Evolutionary conservation across 2,797 vertebrate species (phyloP), one percentile per base, ranked within the genome.

Genomic region (Sardinella longiceps): DNA sequence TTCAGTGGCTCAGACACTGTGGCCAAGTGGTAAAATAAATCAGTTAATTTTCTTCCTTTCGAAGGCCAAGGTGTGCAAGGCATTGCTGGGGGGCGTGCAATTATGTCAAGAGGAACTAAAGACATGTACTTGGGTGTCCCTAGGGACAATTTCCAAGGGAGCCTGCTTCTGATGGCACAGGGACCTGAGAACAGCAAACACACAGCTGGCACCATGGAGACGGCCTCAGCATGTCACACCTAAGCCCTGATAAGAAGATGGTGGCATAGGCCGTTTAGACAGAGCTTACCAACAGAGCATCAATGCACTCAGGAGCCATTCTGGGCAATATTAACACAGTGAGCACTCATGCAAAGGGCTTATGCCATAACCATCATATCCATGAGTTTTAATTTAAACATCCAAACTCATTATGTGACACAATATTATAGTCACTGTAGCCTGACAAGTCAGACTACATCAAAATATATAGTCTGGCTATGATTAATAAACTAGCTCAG

Each of bases 21-120:
- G 60, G 30, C 74, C 18, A 10, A 9, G 11, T 2, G 56, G n/a
- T 1, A 25, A 60, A 25, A 7, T 58, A n/a, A 58, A 20, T n/a
- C n/a, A n/a, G n/a, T n/a, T n/a, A n/a, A n/a, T n/a, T n/a, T n/a
- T n/a, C n/a, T n/a, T n/a, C n/a, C n/a, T n/a, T n/a, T n/a, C n/a
- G n/a, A n/a, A n/a, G n/a, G n/a, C n/a, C n/a, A n/a, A n/a, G n/a
- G n/a, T n/a, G n/a, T n/a, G n/a, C n/a, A n/a, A n/a, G 46, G 11
- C 23, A 56, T 18, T n/a, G 23, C 53, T 56, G 15, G 1, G 23
- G 23, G 15, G 25, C 25, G n/a, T n/a, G n/a, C n/a, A n/a, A n/a
- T n/a, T n/a, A n/a, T n/a, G 30, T 70, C 28, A 83, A 39, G 80
- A 66, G 46, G 33, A 81, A 70, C 83, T 33, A 48, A 1, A 70